phyloP scores from a whole-genome alignment of 1,140 invertebrate genomes.

The Cecropterus lyciades region DNA sequence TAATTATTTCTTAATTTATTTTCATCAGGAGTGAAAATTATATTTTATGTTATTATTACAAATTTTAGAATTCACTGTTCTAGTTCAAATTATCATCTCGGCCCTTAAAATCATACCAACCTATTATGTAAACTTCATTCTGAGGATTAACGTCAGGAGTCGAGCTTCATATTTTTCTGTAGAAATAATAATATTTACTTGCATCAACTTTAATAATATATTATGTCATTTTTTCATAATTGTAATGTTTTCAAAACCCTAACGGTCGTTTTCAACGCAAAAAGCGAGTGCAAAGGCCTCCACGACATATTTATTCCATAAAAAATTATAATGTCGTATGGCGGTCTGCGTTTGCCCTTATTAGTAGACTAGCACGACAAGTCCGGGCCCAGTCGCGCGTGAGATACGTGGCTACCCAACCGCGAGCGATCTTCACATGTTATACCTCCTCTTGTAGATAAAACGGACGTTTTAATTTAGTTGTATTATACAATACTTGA shows the following conservation, averaged over 20 bases:
- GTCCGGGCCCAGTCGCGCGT: constrained; percentile 59
- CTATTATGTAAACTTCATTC: too few species aligned
- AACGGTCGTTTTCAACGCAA: constrained; percentile 50
- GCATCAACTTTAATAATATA: too few species aligned
- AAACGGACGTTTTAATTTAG: constrained; percentile 45
- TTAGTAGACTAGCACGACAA: constrained; percentile 61
- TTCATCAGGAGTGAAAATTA: too few species aligned
- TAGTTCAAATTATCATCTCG: too few species aligned
- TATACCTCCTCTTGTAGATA: constrained; percentile 1
- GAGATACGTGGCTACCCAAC: constrained; percentile 50
- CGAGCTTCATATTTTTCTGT: too few species aligned
- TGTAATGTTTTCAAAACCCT: constrained; percentile 28
- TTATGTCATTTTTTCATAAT: too few species aligned
- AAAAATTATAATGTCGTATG: constrained; percentile 66
- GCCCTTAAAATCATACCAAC: too few species aligned
- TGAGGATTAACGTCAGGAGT: too few species aligned
- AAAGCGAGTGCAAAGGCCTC: constrained; percentile 63
- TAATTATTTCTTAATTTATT: too few species aligned
- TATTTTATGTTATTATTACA: too few species aligned
- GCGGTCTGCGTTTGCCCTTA: constrained; percentile 62
- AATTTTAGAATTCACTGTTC: too few species aligned
- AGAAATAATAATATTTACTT: too few species aligned
- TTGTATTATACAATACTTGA: constrained; percentile 48
- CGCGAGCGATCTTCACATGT: constrained; percentile 24
- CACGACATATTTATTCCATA: constrained; percentile 53